Percentiles rank a stretch among this genome's conserved stretches.
These are phyloP conservation scores for Sialia sialis DNA, from an alignment of 2,113 vertebrate genomes.

Conservation along the genomic window DNA sequence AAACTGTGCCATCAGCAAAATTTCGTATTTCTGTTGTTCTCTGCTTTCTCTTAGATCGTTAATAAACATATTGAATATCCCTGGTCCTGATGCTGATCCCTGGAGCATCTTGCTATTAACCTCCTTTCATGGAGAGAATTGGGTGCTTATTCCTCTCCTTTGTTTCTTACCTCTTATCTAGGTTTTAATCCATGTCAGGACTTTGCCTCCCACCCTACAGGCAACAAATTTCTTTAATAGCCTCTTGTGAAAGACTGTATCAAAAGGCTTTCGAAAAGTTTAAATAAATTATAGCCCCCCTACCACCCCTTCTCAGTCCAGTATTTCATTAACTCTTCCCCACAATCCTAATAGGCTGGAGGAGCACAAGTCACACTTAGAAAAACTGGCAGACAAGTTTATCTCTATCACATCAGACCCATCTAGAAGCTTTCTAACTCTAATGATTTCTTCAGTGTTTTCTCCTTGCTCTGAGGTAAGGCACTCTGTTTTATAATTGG, in stretches of 20 bases:
- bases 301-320: background rate
- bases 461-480: background rate
- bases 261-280: slow-evolving; percentile 66
- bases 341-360: slow-evolving; percentile 33
- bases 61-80: slow-evolving; percentile 67
- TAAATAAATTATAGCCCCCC: slow-evolving; percentile 53
- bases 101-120: slow-evolving; percentile 66
- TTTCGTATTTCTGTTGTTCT: slow-evolving; percentile 49
- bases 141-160: slow-evolving; percentile 42
- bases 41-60: slow-evolving; percentile 53
- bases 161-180: slow-evolving; percentile 60
- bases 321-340: slow-evolving; percentile 47
- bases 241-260: slow-evolving; percentile 59
- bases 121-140: slow-evolving; percentile 59
- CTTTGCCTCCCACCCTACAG: slow-evolving; percentile 34
- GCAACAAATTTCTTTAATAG: slow-evolving; percentile 64
- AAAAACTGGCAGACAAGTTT: slow-evolving; percentile 9
- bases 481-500: background rate
- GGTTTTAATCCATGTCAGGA: slow-evolving; percentile 61
- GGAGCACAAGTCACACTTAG: background rate
- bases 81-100: slow-evolving; percentile 52
- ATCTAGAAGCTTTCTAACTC: slow-evolving; percentile 44
- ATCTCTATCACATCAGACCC: background rate
- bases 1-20: slow-evolving; percentile 61
- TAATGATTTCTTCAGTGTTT: slow-evolving; percentile 29